Evolutionary conservation across 2,888 invertebrate genomes (phyloP).

Genomic region (Tortrix viridana): DNA sequence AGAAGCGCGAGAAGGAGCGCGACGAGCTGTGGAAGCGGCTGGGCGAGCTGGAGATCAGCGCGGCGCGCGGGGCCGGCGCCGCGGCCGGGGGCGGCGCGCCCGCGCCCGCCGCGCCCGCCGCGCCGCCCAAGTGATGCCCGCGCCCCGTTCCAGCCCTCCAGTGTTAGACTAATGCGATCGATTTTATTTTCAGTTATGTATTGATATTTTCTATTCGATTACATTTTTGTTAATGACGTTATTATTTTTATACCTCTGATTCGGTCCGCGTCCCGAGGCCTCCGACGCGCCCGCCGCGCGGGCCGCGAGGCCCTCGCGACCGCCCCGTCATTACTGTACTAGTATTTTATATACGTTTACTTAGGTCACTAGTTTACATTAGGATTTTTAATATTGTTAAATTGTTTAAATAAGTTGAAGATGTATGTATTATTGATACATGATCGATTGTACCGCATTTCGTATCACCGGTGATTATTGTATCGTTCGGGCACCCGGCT

Average conservation of each 20-base stretch:
- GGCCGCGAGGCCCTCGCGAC: constrained; percentile 58
- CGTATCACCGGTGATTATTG: constrained; percentile 64
- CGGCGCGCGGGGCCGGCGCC: constrained; percentile 71
- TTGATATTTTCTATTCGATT: constrained; percentile 81
- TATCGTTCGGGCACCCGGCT: constrained; percentile 77
- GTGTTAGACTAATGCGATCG: constrained; percentile 70
- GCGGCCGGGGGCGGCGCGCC: constrained; percentile 43
- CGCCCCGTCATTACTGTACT: constrained; percentile 67
- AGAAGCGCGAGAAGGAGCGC: constrained; percentile 97
- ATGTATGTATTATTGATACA: constrained; percentile 79
- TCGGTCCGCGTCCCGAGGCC: constrained; percentile 54
- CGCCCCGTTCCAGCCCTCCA: constrained; percentile 56
- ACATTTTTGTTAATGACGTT: constrained; percentile 80
- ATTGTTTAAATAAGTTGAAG: constrained; percentile 82
- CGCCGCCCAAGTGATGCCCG: constrained; percentile 81
- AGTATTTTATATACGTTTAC: constrained; percentile 73
- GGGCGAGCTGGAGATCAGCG: constrained; percentile 93
- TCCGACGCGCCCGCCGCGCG: constrained; percentile 46
- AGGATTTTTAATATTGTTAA: constrained; percentile 79
- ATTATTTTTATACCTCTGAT: constrained; percentile 74
- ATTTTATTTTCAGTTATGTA: constrained; percentile 78
- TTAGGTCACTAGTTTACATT: constrained; percentile 79
- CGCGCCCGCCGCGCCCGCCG: constrained; percentile 72
- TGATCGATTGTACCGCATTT: constrained; percentile 76
- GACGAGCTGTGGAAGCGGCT: constrained; percentile 98